Percentiles rank a stretch among this genome's conserved stretches.
These are phyloP conservation scores for Tachina fera DNA, from an alignment of 2,888 invertebrate species.

Conservation along the genomic window DNA sequence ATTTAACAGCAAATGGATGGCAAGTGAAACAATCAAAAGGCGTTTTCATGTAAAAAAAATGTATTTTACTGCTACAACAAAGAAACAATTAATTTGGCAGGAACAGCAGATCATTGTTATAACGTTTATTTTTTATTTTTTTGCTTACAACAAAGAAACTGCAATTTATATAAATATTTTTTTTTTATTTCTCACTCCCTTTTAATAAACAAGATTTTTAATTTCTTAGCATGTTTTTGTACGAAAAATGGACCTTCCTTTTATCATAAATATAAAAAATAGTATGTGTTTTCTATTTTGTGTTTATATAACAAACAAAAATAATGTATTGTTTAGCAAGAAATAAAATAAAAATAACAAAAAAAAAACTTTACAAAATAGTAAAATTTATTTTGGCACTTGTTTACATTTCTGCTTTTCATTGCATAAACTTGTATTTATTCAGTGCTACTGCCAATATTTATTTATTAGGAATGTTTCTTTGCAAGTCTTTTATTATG, in stretches of 20 bases:
- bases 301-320: slow-evolving; percentile 60
- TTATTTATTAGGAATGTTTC: slow-evolving; percentile 44
- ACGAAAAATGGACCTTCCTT: slow-evolving; percentile 31
- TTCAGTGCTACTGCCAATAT: slow-evolving; percentile 70
- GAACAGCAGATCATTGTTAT: slow-evolving; percentile 29
- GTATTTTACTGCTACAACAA: slow-evolving; percentile 38
- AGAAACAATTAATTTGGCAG: slow-evolving; percentile 55
- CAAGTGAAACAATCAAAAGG: slow-evolving; percentile 72
- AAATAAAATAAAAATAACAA: slow-evolving; percentile 1
- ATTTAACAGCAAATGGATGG: slow-evolving; percentile 47
- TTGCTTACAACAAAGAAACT: slow-evolving; percentile 29
- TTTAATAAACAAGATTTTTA: slow-evolving; percentile 44
- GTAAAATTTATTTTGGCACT: slow-evolving; percentile 69
- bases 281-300: slow-evolving; percentile 8
- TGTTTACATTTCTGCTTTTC: slow-evolving; percentile 69
- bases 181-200: slow-evolving; percentile 67
- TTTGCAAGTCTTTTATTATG: slow-evolving; percentile 19
- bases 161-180: slow-evolving; percentile 34
- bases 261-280: not conserved
- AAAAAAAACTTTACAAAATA: slow-evolving; percentile 19
- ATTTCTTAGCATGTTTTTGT: slow-evolving; percentile 40
- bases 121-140: slow-evolving; percentile 4
- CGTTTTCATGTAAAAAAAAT: slow-evolving; percentile 71
- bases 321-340: slow-evolving; percentile 41
- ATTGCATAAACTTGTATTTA: slow-evolving; percentile 58